Conservation (phyloP, 2,888 invertebrate species). For the Cataglyphis altisquamis region DNA sequence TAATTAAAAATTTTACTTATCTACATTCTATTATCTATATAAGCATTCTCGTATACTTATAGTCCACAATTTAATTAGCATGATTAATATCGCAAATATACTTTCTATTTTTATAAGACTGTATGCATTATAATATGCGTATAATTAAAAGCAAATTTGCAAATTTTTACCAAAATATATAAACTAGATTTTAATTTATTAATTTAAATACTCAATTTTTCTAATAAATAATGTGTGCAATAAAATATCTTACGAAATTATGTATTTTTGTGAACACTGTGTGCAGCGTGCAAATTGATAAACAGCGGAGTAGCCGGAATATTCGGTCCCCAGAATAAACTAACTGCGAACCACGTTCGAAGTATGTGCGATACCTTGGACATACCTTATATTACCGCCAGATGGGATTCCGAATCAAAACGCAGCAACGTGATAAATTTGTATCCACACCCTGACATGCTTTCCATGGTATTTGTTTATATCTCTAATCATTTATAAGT, state of each 20-base stretch:
- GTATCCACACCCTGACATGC: conserved; percentile 90
- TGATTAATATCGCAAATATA: not conserved
- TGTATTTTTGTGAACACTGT: not conserved
- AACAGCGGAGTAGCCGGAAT: conserved; percentile 91
- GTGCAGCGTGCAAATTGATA: conserved; percentile 88
- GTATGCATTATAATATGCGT: not conserved
- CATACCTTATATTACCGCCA: conserved; percentile 93
- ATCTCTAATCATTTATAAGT: not conserved
- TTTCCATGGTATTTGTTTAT: conserved; percentile 86
- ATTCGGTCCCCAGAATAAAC: conserved; percentile 92
- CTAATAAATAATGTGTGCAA: not conserved
- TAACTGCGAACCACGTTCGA: conserved; percentile 91
- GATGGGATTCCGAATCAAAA: conserved; percentile 89
- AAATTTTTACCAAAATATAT: not conserved
- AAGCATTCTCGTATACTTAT: not conserved
- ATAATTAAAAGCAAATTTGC: not conserved
- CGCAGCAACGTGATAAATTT: conserved; percentile 90
- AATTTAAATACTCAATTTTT: not conserved
- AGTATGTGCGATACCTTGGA: conserved; percentile 93
- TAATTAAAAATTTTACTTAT: not conserved
- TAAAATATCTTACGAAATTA: not conserved
- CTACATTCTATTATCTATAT: not conserved
- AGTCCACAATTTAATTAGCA: not conserved
- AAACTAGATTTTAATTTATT: not conserved
- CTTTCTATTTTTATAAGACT: not conserved